Conservation (phyloP, 2,113 vertebrate genomes). For the Ia io region DNA sequence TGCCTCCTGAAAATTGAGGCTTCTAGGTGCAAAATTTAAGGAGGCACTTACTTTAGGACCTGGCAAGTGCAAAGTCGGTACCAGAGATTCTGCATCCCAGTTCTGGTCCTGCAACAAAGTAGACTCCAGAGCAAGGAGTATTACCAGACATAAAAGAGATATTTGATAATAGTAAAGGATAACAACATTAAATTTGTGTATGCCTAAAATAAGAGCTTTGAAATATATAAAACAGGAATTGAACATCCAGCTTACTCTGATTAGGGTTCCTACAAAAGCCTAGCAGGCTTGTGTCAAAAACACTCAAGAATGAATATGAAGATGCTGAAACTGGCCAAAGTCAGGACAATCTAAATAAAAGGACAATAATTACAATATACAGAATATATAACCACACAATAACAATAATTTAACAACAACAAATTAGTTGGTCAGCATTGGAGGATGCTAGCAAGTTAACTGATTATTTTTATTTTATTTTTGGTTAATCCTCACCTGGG, state of each 20-base stretch:
- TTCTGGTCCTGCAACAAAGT: not conserved
- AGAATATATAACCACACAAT: not conserved
- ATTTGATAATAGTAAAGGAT: not conserved
- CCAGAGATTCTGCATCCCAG: not conserved
- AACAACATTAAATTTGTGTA: not conserved
- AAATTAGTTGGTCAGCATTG: not conserved
- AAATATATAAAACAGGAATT: not conserved
- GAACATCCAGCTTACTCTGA: not conserved
- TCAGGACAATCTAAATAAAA: not conserved
- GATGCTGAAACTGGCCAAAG: not conserved
- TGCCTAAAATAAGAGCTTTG: not conserved
- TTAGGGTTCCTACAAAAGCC: not conserved
- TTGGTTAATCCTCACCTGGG: no score
- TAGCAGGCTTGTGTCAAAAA: not conserved
- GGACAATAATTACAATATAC: not conserved
- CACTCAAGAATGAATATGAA: not conserved
- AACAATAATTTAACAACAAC: not conserved
- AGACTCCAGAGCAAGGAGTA: not conserved
- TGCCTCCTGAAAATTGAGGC: not conserved
- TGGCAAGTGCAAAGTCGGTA: not conserved
- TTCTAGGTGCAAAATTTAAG: not conserved
- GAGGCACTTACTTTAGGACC: not conserved
- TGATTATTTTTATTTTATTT: not conserved
- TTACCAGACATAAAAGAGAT: not conserved
- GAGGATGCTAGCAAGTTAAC: not conserved